Evolutionary conservation across 2,113 vertebrate species (phyloP), one percentile per base, ranked within the genome.

Genomic region (Vanacampus margaritifer): DNA sequence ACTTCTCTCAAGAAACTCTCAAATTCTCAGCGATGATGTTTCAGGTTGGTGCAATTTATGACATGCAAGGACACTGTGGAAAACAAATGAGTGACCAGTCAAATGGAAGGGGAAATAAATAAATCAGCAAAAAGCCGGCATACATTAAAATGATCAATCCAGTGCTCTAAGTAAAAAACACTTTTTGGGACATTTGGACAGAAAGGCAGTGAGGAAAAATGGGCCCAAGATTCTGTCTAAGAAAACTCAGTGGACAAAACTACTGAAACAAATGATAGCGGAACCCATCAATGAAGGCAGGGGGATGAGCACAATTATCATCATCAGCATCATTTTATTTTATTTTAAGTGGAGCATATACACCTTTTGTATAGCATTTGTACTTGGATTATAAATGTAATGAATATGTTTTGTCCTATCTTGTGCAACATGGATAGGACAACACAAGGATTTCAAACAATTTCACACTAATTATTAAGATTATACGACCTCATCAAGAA

Each of bases 11-110:
- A 79, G 84, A 74, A 91, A 86, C 78, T 88, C 82, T 78, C 78
- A 83, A 86, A 81, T 86, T 79, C 75, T 82, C 73, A 72, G 73
- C 67, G 82, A 39, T 84, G 83, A 89, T 89, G 81, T 89, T 90
- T 90, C 85, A 89, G 86, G 65, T 70, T 73, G 79, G 85, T 85
- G 79, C 86, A 81, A 88, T 89, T 89, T 91, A 74, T 71, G 84
- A 86, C 83, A 76, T 68, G 69, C 81, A 85, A 85, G 86, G 86
- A 89, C 85, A 85, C 62, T 41, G 71, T 67, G 75, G 70, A 82
- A 86, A 89, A 88, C 84, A 90, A 88, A 84, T 56, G 86, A 85
- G 74, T 88, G 87, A 86, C 86, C 85, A 79, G 79, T 85, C 68
- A 79, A 43, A 80, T 69, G 70, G 41, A 62, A 69, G 60, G 62